A percentile compares a stretch with the other conserved stretches of the same genome.
Conservation (phyloP, 64 coral and sea anemone genomes). For the Cladopsammia gracilis region DNA sequence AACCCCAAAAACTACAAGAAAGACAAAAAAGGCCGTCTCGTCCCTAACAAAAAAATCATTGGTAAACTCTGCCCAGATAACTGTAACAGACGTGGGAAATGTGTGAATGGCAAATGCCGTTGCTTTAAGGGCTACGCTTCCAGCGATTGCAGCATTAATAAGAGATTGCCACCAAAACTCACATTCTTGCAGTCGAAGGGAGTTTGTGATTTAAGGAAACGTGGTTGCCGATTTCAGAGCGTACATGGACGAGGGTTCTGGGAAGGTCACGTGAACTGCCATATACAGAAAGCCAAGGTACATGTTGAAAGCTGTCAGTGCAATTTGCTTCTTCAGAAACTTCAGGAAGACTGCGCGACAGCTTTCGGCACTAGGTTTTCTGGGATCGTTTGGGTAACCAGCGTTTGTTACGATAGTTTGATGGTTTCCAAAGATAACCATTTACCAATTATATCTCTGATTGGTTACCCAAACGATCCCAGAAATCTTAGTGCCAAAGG, state of each 20-base stretch:
- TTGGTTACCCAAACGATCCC: too few relatives aligned
- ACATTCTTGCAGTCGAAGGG: conserved; percentile 77
- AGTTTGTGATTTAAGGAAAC: conserved; percentile 81
- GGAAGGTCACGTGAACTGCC: conserved; percentile 76
- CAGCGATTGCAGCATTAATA: conserved; percentile 77
- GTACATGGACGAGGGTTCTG: conserved; percentile 81
- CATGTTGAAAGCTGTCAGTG: not conserved
- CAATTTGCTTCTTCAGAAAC: not conserved
- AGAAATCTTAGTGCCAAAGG: too few relatives aligned
- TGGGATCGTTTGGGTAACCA: too few relatives aligned
- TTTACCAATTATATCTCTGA: too few relatives aligned
- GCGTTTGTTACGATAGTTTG: too few relatives aligned
- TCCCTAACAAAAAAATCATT: conserved; percentile 66
- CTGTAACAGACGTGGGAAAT: conserved; percentile 81
- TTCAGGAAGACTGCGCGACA: too few relatives aligned
- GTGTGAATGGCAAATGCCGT: conserved; percentile 75
- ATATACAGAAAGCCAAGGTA: conserved; percentile 85
- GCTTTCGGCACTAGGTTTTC: too few relatives aligned
- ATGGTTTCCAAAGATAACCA: too few relatives aligned
- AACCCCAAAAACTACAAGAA: conserved; percentile 90
- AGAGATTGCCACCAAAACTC: conserved; percentile 69
- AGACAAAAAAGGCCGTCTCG: conserved; percentile 67
- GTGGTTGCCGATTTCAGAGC: conserved; percentile 81
- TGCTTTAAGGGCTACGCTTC: conserved; percentile 71
- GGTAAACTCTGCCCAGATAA: conserved; percentile 78